phyloP scores from a whole-genome alignment of 2,113 vertebrate genomes.

The Podiceps cristatus region DNA sequence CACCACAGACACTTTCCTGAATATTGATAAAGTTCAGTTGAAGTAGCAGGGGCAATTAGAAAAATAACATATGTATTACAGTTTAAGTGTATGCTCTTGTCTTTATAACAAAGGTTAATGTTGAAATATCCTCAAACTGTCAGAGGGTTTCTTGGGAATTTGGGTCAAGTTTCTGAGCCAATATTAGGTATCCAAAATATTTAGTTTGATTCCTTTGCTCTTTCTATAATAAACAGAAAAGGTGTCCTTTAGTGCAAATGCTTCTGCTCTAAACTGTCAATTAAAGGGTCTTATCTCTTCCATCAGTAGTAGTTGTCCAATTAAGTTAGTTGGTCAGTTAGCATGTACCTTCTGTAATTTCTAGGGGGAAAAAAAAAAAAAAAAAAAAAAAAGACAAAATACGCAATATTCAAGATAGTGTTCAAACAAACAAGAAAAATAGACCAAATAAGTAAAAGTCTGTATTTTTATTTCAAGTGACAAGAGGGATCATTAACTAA shows the following conservation, averaged over 20 bases:
- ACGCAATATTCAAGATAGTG: not conserved
- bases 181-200: not conserved
- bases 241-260: not conserved
- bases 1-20: not conserved
- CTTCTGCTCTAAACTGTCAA: not conserved
- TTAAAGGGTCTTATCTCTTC: not conserved
- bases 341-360: not conserved
- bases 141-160: not conserved
- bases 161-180: not conserved
- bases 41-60: not conserved
- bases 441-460: not conserved
- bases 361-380: not conserved
- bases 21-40: not conserved
- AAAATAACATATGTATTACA: not conserved
- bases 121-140: not conserved
- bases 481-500: not conserved
- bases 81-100: not conserved
- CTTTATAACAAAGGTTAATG: not conserved
- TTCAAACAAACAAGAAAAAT: not conserved
- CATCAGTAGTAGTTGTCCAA: not conserved
- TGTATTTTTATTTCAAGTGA: not conserved
- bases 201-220: not conserved
- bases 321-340: not conserved
- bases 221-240: not conserved
- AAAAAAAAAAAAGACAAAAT: not conserved